A percentile compares a stretch with the other conserved stretches of the same genome.
Conservation (phyloP, 2,113 vertebrate genomes). For the Aepyceros melampus region DNA sequence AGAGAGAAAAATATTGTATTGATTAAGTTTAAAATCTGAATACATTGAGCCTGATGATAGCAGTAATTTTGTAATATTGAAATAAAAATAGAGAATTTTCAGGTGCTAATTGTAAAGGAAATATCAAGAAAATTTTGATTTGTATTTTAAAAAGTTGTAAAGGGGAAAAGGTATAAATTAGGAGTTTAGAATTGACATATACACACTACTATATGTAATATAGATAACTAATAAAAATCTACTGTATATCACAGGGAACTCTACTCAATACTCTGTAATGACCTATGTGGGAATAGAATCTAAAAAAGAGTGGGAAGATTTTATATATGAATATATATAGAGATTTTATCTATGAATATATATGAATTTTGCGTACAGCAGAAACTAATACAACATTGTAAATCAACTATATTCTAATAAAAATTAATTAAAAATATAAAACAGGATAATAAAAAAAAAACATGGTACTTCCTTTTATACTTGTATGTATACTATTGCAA, state of each 20-base stretch:
- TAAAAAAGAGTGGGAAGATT: neutral
- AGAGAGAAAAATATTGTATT: neutral
- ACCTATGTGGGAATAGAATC: neutral
- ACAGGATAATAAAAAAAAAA: neutral
- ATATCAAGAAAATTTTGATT: neutral
- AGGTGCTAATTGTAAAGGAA: neutral
- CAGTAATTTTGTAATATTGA: neutral
- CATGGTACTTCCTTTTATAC: neutral
- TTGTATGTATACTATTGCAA: neutral
- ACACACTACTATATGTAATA: neutral
- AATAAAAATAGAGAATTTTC: neutral
- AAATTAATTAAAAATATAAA: neutral
- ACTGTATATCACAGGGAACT: neutral
- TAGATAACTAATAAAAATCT: neutral
- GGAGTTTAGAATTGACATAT: neutral
- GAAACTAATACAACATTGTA: neutral
- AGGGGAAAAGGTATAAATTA: neutral
- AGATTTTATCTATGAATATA: neutral
- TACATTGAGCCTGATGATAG: neutral
- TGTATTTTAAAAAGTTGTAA: neutral
- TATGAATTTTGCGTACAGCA: neutral
- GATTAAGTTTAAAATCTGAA: conserved; percentile 3
- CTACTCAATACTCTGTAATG: neutral
- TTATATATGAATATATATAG: no score
- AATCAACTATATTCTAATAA: neutral